Evolutionary conservation across 2,797 vertebrate species (phyloP).

Genomic region (Chlorospingus flavigularis): DNA sequence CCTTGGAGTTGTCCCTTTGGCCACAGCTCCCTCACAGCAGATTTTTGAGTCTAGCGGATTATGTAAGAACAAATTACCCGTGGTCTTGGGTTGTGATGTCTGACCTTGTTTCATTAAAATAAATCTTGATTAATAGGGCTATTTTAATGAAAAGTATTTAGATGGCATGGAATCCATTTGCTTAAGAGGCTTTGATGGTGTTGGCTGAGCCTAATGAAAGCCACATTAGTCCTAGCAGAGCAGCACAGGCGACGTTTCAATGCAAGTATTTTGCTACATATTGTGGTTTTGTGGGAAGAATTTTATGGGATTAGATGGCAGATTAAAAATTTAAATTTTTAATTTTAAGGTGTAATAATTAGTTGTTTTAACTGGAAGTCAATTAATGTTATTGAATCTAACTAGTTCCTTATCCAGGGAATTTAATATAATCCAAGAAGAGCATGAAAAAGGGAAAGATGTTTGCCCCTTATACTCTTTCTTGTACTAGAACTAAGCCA

Average conservation of each 20-base stretch:
- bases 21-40: background rate
- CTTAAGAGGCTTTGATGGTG: background rate
- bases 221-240: background rate
- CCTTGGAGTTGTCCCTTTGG: background rate
- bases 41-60: background rate
- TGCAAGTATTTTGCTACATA: background rate
- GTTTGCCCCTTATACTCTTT: background rate
- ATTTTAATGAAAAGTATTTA: conserved; percentile 28
- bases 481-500: background rate
- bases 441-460: background rate
- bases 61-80: background rate
- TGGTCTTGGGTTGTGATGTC: background rate
- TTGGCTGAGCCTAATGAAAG: background rate
- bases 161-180: background rate
- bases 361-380: background rate
- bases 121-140: conserved; percentile 38
- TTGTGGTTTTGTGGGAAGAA: background rate
- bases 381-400: background rate
- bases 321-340: background rate
- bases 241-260: background rate
- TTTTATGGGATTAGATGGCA: background rate
- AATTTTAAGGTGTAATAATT: background rate
- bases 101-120: conserved; percentile 25
- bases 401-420: background rate
- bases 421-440: background rate